Evolutionary conservation across 2,113 vertebrate genomes (phyloP).

Genomic region (Notarius lentiginosus): DNA sequence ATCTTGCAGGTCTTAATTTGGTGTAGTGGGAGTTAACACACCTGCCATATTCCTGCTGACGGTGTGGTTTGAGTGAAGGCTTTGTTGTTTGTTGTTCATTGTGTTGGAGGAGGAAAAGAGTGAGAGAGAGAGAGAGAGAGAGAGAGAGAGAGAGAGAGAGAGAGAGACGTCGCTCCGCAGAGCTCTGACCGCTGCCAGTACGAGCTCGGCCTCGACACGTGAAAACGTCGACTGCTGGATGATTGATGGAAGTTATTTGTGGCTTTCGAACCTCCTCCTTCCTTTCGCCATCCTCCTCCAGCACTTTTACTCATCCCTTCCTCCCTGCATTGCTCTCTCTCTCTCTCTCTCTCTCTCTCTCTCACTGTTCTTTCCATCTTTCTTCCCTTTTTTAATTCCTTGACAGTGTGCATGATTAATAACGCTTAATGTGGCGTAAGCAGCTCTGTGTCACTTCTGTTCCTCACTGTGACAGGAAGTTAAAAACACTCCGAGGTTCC

Average conservation of each 20-base stretch:
- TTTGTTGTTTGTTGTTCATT: constrained; percentile 80
- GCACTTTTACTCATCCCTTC: constrained; percentile 60
- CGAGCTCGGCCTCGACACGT: constrained; percentile 77
- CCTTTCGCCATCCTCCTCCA: constrained; percentile 65
- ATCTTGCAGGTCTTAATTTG: constrained; percentile 83
- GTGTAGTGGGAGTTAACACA: constrained; percentile 85
- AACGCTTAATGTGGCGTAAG: constrained; percentile 69
- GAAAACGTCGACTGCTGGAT: constrained; percentile 81
- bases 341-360: constrained; percentile 44
- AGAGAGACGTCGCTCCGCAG: constrained; percentile 63
- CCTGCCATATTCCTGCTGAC: constrained; percentile 93
- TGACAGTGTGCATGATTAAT: constrained; percentile 70
- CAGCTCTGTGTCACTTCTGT: constrained; percentile 60
- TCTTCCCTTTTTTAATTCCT: neutral
- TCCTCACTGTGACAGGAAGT: constrained; percentile 30
- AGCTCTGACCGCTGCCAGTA: constrained; percentile 81
- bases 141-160: constrained; percentile 58
- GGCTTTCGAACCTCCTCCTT: constrained; percentile 76
- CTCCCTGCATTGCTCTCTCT: constrained; percentile 54
- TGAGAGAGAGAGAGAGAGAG: constrained; percentile 47
- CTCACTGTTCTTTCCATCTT: neutral
- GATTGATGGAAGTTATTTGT: constrained; percentile 93
- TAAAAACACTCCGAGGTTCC: constrained; percentile 7
- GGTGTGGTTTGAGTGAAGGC: constrained; percentile 78
- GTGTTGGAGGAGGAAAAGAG: constrained; percentile 68